phyloP scores from a whole-genome alignment of 2,797 vertebrate species.

The Gastrophryne carolinensis region DNA sequence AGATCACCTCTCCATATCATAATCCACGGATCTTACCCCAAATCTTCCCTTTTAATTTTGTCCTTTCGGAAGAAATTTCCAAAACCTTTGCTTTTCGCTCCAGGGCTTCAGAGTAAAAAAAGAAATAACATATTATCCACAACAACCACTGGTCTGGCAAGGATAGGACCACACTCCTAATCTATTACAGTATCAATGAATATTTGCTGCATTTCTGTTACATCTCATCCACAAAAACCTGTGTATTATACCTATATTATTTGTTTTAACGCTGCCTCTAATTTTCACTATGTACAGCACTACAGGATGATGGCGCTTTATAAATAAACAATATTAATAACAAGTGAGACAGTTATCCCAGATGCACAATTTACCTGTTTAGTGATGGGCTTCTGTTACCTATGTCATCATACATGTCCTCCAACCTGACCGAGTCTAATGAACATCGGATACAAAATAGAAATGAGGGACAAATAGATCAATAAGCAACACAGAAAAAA shows the following conservation, averaged over 20 bases:
- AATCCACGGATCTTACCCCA: conserved; percentile 57
- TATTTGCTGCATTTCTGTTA: too few relatives aligned
- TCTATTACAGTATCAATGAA: too few relatives aligned
- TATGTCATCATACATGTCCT: conserved; percentile 68
- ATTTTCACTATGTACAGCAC: too few relatives aligned
- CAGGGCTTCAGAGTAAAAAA: neutral
- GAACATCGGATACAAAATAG: neutral
- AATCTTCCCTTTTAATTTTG: conserved; percentile 60
- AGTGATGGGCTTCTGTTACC: conserved; percentile 54
- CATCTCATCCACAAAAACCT: too few relatives aligned
- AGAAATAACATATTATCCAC: too few relatives aligned
- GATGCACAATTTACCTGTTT: neutral
- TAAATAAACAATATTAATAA: neutral
- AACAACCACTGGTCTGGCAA: too few relatives aligned
- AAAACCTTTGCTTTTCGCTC: conserved; percentile 59
- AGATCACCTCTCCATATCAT: neutral
- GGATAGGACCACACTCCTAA: too few relatives aligned
- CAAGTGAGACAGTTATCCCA: neutral
- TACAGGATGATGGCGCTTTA: too few relatives aligned
- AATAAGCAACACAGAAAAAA: too few relatives aligned
- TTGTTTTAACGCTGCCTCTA: too few relatives aligned
- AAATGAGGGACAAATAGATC: too few relatives aligned
- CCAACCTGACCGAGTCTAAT: conserved; percentile 60
- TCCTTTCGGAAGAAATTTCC: conserved; percentile 67
- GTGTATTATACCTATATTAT: too few relatives aligned